These are phyloP conservation scores for Dinocampus coccinellae DNA, from an alignment of 2,888 invertebrate genomes.

Conservation along the genomic window DNA sequence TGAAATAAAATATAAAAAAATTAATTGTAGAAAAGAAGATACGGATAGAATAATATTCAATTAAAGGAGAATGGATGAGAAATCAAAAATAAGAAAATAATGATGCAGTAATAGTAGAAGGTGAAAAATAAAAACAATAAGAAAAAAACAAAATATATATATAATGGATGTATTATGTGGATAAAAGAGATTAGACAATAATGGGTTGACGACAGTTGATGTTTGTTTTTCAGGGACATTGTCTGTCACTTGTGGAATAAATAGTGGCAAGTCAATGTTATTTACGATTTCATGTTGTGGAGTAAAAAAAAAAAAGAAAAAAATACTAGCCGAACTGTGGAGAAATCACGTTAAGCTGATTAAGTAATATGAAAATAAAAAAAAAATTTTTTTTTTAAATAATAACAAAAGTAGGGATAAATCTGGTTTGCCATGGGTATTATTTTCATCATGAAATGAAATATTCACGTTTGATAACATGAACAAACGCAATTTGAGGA, in stretches of 20 bases:
- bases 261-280: constrained; percentile 50
- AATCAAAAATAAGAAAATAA: neutral
- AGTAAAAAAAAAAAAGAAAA: constrained; percentile 35
- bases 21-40: neutral
- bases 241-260: constrained; percentile 57
- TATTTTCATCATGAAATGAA: neutral
- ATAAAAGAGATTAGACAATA: neutral
- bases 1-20: neutral
- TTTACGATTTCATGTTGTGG: constrained; percentile 33
- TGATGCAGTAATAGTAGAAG: neutral
- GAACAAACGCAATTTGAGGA: no score
- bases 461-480: no score
- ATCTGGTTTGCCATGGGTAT: neutral
- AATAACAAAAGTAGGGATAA: neutral
- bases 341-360: constrained; percentile 8
- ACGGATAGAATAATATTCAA: neutral
- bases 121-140: neutral
- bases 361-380: neutral
- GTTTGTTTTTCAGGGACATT: constrained; percentile 40
- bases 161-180: neutral
- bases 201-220: neutral
- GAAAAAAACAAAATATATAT: no score
- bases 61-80: neutral
- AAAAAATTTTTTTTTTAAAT: neutral
- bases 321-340: no score